Evolutionary conservation across 2,113 vertebrate genomes (phyloP).

Genomic region (Crypturellus undulatus): DNA sequence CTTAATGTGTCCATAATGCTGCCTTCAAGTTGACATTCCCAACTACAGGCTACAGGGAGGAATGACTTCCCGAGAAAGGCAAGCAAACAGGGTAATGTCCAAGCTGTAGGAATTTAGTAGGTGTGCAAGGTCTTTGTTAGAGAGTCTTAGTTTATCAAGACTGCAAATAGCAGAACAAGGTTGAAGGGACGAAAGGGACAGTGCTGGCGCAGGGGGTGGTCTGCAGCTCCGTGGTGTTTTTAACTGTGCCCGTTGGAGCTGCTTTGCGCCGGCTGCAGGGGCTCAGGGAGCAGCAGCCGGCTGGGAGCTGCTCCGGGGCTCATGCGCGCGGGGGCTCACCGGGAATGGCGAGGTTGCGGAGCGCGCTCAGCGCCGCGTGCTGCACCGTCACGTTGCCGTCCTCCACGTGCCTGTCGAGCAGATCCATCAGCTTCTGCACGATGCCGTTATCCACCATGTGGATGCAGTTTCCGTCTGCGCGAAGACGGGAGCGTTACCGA

Average conservation of each 20-base stretch:
- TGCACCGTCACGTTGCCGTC: slow-evolving; percentile 97
- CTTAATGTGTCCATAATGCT: not conserved
- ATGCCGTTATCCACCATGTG: slow-evolving; percentile 98
- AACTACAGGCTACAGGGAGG: not conserved
- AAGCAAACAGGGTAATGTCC: not conserved
- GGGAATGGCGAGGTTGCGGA: slow-evolving; percentile 96
- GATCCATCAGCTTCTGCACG: slow-evolving; percentile 93
- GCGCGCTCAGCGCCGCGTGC: slow-evolving; percentile 94
- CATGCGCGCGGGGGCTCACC: slow-evolving; percentile 76
- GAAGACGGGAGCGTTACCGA: not conserved
- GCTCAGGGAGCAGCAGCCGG: not conserved
- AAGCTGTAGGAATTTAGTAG: not conserved
- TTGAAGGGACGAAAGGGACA: not conserved
- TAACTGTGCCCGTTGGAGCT: not conserved
- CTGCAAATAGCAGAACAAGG: not conserved
- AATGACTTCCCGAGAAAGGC: not conserved
- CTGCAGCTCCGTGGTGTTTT: not conserved
- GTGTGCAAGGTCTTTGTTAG: not conserved
- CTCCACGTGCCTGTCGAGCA: slow-evolving; percentile 93
- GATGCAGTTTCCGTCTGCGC: slow-evolving; percentile 95
- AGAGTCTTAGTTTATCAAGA: not conserved
- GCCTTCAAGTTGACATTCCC: not conserved
- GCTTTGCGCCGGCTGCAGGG: not conserved
- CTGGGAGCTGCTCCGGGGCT: not conserved
- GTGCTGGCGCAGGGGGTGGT: not conserved